Conservation (phyloP, 2,888 invertebrate species). For the Sphecodes monilicornis region DNA sequence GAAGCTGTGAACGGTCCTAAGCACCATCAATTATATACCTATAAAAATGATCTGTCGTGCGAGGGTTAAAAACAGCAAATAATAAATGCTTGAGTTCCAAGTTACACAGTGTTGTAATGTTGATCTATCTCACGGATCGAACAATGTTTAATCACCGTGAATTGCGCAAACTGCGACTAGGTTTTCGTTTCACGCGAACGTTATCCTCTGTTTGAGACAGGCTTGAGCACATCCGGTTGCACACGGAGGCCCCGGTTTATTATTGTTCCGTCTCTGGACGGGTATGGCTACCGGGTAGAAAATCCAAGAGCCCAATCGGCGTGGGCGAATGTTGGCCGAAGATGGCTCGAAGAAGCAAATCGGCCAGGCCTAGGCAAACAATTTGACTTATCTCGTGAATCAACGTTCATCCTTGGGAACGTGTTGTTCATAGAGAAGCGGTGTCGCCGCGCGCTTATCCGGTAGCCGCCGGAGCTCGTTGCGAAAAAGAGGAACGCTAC, state of each 20-base stretch:
- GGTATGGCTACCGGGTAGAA: constrained; percentile 43
- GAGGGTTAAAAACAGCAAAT: not conserved
- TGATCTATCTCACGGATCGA: not conserved
- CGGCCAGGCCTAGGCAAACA: constrained; percentile 67
- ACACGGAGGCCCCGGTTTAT: constrained; percentile 40
- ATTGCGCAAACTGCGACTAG: constrained; percentile 16
- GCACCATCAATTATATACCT: no score
- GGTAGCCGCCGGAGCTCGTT: constrained; percentile 29
- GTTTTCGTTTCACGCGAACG: constrained; percentile 13
- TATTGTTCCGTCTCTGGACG: constrained; percentile 56
- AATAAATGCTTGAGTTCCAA: not conserved
- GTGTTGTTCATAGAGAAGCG: constrained; percentile 48
- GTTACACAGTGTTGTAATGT: not conserved
- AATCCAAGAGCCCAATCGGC: constrained; percentile 31
- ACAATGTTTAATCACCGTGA: constrained; percentile 39
- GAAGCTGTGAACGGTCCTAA: no score
- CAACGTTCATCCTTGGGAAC: constrained; percentile 65
- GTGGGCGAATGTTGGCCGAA: constrained; percentile 67
- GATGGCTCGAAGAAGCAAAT: constrained; percentile 66
- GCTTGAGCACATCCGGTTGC: constrained; percentile 48
- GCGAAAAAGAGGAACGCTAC: constrained; percentile 43
- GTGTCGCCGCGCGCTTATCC: constrained; percentile 12
- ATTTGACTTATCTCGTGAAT: constrained; percentile 68
- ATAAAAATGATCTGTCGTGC: no score
- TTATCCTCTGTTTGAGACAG: constrained; percentile 21